phyloP scores from a whole-genome alignment of 2,797 vertebrate genomes.

The Hydrolagus colliei region DNA sequence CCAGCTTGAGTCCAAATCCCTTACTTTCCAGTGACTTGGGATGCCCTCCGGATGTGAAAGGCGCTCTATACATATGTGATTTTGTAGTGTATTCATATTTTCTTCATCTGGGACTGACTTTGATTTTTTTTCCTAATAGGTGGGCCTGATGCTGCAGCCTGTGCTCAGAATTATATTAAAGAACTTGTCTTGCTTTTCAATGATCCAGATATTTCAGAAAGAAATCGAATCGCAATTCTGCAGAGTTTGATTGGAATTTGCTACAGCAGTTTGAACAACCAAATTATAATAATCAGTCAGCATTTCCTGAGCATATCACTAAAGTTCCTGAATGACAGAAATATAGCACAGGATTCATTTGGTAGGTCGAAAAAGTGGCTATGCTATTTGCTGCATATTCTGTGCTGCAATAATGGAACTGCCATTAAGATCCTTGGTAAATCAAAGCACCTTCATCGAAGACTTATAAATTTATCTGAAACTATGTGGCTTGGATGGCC shows the following conservation, averaged over 20 bases:
- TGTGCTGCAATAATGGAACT: conserved; percentile 41
- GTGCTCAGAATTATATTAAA: conserved; percentile 33
- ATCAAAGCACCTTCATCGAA: background rate
- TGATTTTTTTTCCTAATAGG: conserved; percentile 33
- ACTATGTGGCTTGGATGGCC: conserved; percentile 41
- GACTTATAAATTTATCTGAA: conserved; percentile 35
- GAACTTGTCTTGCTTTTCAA: conserved; percentile 36
- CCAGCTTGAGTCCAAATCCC: no score
- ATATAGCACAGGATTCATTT: background rate
- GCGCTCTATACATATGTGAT: no score
- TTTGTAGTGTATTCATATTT: no score
- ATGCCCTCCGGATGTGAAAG: no score
- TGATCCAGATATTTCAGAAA: background rate
- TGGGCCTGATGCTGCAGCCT: conserved; percentile 27
- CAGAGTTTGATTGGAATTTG: conserved; percentile 37
- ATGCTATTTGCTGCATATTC: conserved; percentile 41
- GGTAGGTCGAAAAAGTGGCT: conserved; percentile 38
- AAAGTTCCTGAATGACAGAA: background rate
- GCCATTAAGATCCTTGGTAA: conserved; percentile 31
- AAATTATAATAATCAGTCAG: conserved; percentile 31
- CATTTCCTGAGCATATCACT: conserved; percentile 33
- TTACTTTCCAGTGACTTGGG: no score
- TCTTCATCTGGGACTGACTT: background rate
- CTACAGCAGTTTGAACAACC: conserved; percentile 40
- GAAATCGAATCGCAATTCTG: conserved; percentile 35